Evolutionary conservation across 2,113 vertebrate species (phyloP), one percentile per base, ranked within the genome.

Genomic region (Pseudorectes ferrugineus): DNA sequence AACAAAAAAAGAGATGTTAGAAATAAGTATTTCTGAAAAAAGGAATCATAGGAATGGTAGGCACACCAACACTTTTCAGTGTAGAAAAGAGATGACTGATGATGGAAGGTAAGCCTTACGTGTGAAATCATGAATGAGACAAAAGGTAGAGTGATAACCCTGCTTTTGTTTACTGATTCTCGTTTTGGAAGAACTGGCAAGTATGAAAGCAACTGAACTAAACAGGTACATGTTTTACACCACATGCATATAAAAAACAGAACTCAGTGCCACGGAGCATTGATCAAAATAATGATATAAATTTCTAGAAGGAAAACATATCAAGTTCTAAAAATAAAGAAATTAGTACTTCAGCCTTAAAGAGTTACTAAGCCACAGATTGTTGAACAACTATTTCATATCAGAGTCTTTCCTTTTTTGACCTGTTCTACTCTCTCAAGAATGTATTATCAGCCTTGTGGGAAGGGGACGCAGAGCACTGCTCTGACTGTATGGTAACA

Each of bases 401-500:
- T 40, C 35, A 87, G 8, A 14, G 25, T 11, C 0, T 0, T 18
- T 83, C 28, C 8, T 74, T 78, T 55, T 59, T n/a, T 45, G 16
- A 49, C 9, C 10, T n/a, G 16, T 49, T 68, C 70, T 36, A 29
- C 22, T 43, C 23, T 33, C 28, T 42, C 22, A 65, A 46, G 13
- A 46, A 49, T 4, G 2, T 43, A n/a, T 14, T 46, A 40, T 22
- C 31, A 76, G 26, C 31, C n/a, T 43, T 3, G 0, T 35, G 18
- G 12, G 3, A 35, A 43, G 4, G 14, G 31, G 15, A 28, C 9
- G 42, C 2, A 35, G 14, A 63, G 2, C 11, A 66, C 1, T 28
- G 10, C 9, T 63, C 54, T 59, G 45, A 40, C 3, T 10, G 12
- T 25, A 19, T 1, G 0, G 4, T n/a, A 57, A 52, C 3, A n/a